Conservation (phyloP, 2,797 vertebrate species). For the Malurus splendens region DNA sequence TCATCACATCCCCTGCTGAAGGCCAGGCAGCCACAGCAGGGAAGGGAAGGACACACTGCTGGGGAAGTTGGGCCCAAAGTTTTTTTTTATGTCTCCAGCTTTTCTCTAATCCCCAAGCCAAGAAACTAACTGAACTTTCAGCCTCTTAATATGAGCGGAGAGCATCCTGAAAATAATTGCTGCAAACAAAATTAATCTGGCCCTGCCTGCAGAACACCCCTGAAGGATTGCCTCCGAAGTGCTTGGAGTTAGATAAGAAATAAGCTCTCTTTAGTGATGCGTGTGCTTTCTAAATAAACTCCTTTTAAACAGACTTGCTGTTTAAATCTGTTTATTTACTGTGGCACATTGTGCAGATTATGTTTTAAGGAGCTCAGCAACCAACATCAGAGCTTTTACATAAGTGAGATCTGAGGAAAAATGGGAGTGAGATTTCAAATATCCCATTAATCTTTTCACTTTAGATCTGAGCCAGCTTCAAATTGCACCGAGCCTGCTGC, state of each 20-base stretch:
- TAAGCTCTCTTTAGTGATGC: conserved; percentile 50
- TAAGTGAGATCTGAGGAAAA: conserved; percentile 52
- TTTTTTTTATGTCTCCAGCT: background rate
- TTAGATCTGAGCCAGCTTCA: conserved; percentile 50
- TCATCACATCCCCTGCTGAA: background rate
- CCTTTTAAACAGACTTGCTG: conserved; percentile 32
- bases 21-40: background rate
- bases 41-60: background rate
- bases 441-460: conserved; percentile 59
- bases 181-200: conserved; percentile 53
- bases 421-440: conserved; percentile 47
- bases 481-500: conserved; percentile 23
- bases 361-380: conserved; percentile 44
- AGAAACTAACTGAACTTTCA: conserved; percentile 31
- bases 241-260: conserved; percentile 54
- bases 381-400: conserved; percentile 46
- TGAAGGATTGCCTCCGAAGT: conserved; percentile 47
- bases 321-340: conserved; percentile 62
- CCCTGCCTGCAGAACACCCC: conserved; percentile 33
- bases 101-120: conserved; percentile 17
- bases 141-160: conserved; percentile 1
- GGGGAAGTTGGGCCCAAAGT: background rate
- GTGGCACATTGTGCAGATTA: conserved; percentile 45
- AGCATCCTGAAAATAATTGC: conserved; percentile 55
- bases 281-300: conserved; percentile 42